Percentiles rank a stretch among this genome's conserved stretches.
Evolutionary conservation across 2,797 vertebrate genomes (phyloP).

Genomic region (Basileuterus tristriatus): DNA sequence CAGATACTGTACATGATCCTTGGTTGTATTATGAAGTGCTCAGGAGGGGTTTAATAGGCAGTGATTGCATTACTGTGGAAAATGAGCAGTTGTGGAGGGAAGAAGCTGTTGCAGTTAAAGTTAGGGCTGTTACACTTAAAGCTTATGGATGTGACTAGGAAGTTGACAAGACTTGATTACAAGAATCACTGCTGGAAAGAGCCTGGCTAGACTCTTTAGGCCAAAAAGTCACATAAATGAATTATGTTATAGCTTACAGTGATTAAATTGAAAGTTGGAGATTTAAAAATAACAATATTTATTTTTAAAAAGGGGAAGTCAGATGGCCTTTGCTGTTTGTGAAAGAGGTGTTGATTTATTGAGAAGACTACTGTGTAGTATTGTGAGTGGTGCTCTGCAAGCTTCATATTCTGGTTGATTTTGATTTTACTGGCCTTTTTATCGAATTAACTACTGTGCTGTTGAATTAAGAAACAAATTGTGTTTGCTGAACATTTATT

Average conservation of each 20-base stretch:
- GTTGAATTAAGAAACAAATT: not conserved
- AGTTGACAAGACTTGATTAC: not conserved
- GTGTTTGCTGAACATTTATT: not conserved
- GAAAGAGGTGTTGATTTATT: not conserved
- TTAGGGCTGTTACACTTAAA: not conserved
- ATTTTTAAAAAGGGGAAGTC: not conserved
- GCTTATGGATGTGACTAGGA: not conserved
- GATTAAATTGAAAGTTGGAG: not conserved
- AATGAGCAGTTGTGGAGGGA: not conserved
- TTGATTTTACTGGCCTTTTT: not conserved
- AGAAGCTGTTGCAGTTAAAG: not conserved
- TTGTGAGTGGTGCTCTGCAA: not conserved
- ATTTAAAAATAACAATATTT: not conserved
- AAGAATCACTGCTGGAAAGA: not conserved
- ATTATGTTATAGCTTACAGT: not conserved
- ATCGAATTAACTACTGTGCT: not conserved
- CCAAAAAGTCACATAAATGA: not conserved
- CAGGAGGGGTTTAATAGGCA: not conserved
- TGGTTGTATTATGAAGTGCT: not conserved
- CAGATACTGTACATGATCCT: not conserved
- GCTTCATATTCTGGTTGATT: not conserved
- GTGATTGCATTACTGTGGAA: not conserved
- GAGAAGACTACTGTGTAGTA: not conserved
- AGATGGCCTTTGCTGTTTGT: not conserved
- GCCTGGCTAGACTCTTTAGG: not conserved